A percentile compares a stretch with the other conserved stretches of the same genome.
These are phyloP conservation scores for Thalassaphorura encarpata DNA, from an alignment of 1,140 invertebrate genomes.

Conservation along the genomic window DNA sequence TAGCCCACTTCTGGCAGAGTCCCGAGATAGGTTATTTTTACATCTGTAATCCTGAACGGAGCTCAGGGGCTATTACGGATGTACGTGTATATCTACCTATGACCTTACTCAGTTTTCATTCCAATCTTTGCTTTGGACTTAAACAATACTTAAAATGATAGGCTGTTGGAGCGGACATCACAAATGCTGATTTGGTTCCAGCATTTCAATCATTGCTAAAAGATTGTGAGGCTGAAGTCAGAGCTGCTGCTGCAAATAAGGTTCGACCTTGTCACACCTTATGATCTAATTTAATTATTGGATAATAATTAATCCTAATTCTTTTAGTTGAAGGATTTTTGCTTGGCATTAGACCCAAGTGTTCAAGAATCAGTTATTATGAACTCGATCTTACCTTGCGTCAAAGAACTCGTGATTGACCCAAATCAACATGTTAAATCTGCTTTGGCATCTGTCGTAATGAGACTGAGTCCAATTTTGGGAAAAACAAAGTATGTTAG, in stretches of 20 bases:
- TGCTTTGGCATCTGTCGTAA: constrained; percentile 95
- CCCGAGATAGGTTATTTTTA: too few species aligned
- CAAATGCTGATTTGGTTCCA: constrained; percentile 84
- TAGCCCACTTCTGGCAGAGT: too few species aligned
- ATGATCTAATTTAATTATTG: too few species aligned
- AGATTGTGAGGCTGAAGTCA: constrained; percentile 95
- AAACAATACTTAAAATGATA: constrained; percentile 42
- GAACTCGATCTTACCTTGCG: constrained; percentile 91
- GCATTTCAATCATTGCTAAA: constrained; percentile 93
- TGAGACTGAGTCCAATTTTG: constrained; percentile 96
- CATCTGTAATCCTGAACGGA: too few species aligned
- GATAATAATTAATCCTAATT: background rate
- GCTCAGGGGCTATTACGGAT: too few species aligned
- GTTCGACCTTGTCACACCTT: too few species aligned
- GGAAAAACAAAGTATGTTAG: constrained; percentile 75
- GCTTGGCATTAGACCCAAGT: constrained; percentile 78
- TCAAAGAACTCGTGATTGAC: constrained; percentile 95
- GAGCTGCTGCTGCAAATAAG: constrained; percentile 93
- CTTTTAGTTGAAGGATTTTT: constrained; percentile 64
- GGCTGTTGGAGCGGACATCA: constrained; percentile 92
- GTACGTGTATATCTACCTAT: too few species aligned
- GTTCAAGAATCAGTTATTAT: constrained; percentile 93
- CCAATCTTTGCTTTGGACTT: too few species aligned
- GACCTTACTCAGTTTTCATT: too few species aligned
- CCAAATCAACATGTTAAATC: constrained; percentile 94